phyloP scores from a whole-genome alignment of 2,113 vertebrate species.

The Pandion haliaetus region DNA sequence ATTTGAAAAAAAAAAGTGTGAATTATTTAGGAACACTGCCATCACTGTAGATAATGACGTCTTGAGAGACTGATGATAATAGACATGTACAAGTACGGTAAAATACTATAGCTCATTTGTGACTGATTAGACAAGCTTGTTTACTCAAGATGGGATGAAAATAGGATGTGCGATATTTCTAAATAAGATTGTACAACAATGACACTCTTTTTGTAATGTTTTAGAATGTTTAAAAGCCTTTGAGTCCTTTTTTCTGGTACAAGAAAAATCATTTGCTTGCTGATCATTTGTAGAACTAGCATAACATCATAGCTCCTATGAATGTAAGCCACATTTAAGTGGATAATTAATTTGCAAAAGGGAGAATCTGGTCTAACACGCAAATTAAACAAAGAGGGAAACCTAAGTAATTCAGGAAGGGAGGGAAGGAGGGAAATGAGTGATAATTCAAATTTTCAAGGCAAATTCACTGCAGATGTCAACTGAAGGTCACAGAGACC shows the following conservation, averaged over 20 bases:
- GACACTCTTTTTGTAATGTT: not conserved
- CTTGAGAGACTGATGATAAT: not conserved
- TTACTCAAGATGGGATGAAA: not conserved
- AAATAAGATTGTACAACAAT: not conserved
- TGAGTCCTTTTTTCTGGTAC: not conserved
- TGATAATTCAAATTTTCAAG: conserved; percentile 29
- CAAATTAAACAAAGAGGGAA: conserved; percentile 40
- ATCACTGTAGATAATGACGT: not conserved
- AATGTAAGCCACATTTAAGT: not conserved
- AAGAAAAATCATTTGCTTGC: not conserved
- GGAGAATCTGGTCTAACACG: conserved; percentile 31
- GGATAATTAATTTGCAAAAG: conserved; percentile 30
- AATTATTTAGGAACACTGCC: not conserved
- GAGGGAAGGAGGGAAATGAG: not conserved
- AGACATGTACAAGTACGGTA: not conserved
- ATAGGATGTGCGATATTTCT: not conserved
- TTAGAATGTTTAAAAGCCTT: not conserved
- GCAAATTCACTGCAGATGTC: not conserved
- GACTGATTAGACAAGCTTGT: not conserved
- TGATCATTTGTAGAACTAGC: not conserved
- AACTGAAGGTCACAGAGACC: not conserved
- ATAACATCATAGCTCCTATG: not conserved
- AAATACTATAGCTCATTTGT: not conserved
- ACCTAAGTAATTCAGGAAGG: conserved; percentile 1
- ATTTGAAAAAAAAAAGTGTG: not conserved